Base-by-base conservation (phyloP, 2,888 invertebrate genomes). In the Steinernema carpocapsae region DNA sequence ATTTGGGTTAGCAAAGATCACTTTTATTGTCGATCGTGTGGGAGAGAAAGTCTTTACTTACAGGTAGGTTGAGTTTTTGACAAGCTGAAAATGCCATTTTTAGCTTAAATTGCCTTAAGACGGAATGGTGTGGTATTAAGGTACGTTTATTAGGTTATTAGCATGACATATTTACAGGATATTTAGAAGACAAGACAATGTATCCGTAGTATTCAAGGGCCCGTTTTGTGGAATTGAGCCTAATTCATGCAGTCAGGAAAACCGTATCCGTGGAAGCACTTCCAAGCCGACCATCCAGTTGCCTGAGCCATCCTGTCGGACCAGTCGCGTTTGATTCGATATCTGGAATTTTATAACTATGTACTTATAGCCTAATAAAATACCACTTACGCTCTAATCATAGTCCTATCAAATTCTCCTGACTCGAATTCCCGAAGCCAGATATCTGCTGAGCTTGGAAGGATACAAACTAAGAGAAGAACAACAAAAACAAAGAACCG, bases 241-340 rank as follows among this genome's bases (percentile, higher is more conserved):
- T 10, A 10, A n/a, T 19, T 26, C 24, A 56, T 22, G 56, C 56
- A 56, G 26, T 26, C 26, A 26, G 56, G 56, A 26, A 56, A 56
- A 2, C 26, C 56, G 26, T 56, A 56, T 43, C 43, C 43, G 26
- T 56, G 56, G 56, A 56, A 56, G 56, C 56, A 56, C 56, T 26
- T 22, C 56, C 56, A 56, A 22, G 56, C 22, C 26, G 56, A 56
- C 56, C 56, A 56, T 3, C 56, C 56, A 26, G 56, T 56, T 2
- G 56, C 56, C 26, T 56, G 56, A 6, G 56, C 56, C 56, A 24
- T 56, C 26, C 56, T 56, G 56, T 56, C 56, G 26, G 56, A 56
- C 56, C 56, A 56, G 26, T 56, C 56, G 22, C 56, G 56, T 24
- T 56, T 56, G 56, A 26, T 26, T 14, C 56, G 56, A 26, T 56